Evolutionary conservation across 2,797 vertebrate genomes (phyloP).

Genomic region (Muscicapa striata): DNA sequence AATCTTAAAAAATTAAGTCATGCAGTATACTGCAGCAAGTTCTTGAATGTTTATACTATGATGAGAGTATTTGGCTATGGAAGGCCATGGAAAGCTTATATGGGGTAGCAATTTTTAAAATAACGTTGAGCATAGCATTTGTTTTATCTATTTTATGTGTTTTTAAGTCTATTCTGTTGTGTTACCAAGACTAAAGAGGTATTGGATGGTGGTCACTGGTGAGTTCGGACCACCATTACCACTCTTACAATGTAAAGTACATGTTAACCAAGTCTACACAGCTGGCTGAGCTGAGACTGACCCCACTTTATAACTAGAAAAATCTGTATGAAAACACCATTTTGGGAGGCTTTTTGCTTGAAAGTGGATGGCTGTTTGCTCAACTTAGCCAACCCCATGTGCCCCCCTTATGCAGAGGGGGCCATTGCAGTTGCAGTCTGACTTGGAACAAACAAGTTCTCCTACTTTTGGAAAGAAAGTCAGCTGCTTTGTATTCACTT

Average conservation of each 20-base stretch:
- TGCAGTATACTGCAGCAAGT: neutral
- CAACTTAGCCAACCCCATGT: neutral
- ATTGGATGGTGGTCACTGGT: neutral
- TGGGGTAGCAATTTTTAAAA: neutral
- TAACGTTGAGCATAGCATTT: neutral
- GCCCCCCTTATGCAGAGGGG: too few species aligned
- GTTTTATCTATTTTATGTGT: neutral
- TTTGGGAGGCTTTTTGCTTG: neutral
- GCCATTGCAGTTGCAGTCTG: neutral
- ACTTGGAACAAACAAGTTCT: neutral
- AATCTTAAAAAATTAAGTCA: neutral
- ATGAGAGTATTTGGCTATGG: neutral
- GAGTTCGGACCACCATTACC: neutral
- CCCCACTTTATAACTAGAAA: neutral
- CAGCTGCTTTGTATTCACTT: neutral
- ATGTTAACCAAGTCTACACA: neutral
- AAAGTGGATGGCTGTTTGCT: neutral
- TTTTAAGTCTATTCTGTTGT: neutral
- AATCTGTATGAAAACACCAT: accelerated
- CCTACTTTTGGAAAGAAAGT: neutral
- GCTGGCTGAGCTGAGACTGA: neutral
- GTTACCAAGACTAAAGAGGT: neutral
- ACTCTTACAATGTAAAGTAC: neutral
- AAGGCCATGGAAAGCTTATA: neutral
- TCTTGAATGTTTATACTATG: neutral